A percentile compares a stretch with the other conserved stretches of the same genome.
Evolutionary conservation across 2,113 vertebrate species (phyloP).

Genomic region (Panthera tigris): DNA sequence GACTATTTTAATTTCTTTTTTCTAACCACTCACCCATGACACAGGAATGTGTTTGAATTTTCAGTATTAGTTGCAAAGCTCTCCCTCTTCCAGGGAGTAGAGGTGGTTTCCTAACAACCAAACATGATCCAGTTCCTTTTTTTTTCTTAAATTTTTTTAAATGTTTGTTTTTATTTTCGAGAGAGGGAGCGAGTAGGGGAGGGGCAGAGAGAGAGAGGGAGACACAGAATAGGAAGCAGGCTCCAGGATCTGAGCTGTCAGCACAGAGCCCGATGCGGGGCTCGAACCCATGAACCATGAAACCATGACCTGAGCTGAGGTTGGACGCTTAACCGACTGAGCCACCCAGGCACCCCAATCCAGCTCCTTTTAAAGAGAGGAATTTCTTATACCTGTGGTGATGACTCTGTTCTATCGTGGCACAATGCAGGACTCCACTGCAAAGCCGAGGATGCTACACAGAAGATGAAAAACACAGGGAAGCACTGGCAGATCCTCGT

Average conservation of each 20-base stretch:
- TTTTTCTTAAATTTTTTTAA: no score
- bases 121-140: background rate
- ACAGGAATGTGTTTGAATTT: background rate
- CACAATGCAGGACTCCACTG: background rate
- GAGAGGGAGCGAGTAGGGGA: no score
- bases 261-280: no score
- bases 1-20: constrained; percentile 26
- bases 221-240: no score
- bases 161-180: no score
- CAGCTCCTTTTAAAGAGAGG: background rate
- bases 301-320: no score
- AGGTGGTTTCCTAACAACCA: background rate
- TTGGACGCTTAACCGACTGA: no score
- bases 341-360: background rate
- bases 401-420: background rate
- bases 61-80: background rate
- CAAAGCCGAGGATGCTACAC: background rate
- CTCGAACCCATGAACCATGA: no score
- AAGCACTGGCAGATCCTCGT: background rate
- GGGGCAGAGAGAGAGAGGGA: no score
- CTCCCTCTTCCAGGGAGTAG: background rate
- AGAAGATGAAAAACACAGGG: background rate
- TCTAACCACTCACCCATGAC: background rate
- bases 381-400: background rate
- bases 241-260: no score